Evolutionary conservation across 2,797 vertebrate species (phyloP).

Genomic region (Melanotaenia maccullochi): DNA sequence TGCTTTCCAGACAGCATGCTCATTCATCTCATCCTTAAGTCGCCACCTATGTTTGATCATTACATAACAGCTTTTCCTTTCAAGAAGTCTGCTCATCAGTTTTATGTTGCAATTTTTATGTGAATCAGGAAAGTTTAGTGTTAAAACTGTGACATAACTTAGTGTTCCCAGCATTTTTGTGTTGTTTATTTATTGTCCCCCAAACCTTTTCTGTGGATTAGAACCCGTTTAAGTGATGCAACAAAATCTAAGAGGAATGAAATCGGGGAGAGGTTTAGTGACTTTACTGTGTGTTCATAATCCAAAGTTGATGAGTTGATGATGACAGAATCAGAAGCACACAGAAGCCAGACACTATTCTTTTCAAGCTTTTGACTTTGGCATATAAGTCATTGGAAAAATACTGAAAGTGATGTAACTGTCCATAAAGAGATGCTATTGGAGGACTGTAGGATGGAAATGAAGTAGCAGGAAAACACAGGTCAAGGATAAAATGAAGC

Average conservation of each 20-base stretch:
- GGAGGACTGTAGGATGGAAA: neutral
- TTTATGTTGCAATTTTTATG: slow-evolving; percentile 6
- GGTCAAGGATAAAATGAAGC: slow-evolving; percentile 8
- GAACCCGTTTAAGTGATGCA: slow-evolving; percentile 46
- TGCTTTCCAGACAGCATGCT: too few relatives aligned
- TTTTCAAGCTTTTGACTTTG: slow-evolving; percentile 20
- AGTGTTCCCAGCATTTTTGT: slow-evolving; percentile 1
- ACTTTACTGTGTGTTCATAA: slow-evolving; percentile 32
- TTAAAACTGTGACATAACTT: slow-evolving; percentile 36
- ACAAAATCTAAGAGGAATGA: slow-evolving; percentile 40
- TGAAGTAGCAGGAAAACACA: neutral
- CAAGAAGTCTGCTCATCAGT: neutral
- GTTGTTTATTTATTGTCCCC: slow-evolving; percentile 22
- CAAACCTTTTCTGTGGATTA: slow-evolving; percentile 43
- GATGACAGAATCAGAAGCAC: slow-evolving; percentile 29
- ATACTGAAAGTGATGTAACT: slow-evolving; percentile 45
- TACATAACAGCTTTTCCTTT: slow-evolving; percentile 10
- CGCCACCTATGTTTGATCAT: neutral
- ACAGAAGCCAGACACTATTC: slow-evolving; percentile 15
- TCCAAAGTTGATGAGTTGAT: slow-evolving; percentile 26
- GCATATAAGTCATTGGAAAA: slow-evolving; percentile 18
- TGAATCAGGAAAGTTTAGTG: slow-evolving; percentile 8
- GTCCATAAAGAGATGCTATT: neutral
- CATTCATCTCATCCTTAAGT: slow-evolving; percentile 1
- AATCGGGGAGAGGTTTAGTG: slow-evolving; percentile 37